phyloP scores from a whole-genome alignment of 2,888 invertebrate species.

The Cancer borealis region DNA sequence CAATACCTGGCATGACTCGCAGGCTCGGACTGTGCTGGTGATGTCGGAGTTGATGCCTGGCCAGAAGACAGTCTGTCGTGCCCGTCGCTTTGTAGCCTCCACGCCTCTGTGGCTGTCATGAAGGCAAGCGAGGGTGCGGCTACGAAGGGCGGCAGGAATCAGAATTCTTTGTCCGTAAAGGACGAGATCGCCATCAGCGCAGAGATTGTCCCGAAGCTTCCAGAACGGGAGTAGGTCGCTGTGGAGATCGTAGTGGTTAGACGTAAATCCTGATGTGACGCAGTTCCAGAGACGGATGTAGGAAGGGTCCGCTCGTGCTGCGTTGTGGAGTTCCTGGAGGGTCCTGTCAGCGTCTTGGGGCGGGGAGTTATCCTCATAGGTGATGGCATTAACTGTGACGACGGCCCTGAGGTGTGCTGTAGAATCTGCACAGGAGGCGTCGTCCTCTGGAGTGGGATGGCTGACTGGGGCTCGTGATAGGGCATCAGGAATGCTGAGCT shows the following conservation, averaged over 20 bases:
- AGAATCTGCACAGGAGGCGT: background rate
- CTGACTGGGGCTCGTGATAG: background rate
- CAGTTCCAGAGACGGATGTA: background rate
- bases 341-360: slow-evolving; percentile 24
- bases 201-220: background rate
- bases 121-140: background rate
- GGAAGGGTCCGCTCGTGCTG: background rate
- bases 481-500: background rate
- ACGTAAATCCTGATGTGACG: background rate
- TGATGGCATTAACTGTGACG: background rate
- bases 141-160: background rate
- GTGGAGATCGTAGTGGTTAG: background rate
- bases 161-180: background rate
- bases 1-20: too few species aligned
- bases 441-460: background rate
- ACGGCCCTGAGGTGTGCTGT: background rate
- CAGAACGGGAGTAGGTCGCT: background rate
- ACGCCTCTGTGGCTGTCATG: background rate
- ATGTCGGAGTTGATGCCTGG: background rate
- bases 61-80: slow-evolving; percentile 37
- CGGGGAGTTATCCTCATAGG: background rate
- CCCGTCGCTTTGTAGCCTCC: too few species aligned
- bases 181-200: background rate
- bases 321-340: background rate
- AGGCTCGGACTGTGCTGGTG: too few species aligned